Base-by-base conservation (phyloP, 1,140 invertebrate genomes). In the Pissodes strobi region DNA sequence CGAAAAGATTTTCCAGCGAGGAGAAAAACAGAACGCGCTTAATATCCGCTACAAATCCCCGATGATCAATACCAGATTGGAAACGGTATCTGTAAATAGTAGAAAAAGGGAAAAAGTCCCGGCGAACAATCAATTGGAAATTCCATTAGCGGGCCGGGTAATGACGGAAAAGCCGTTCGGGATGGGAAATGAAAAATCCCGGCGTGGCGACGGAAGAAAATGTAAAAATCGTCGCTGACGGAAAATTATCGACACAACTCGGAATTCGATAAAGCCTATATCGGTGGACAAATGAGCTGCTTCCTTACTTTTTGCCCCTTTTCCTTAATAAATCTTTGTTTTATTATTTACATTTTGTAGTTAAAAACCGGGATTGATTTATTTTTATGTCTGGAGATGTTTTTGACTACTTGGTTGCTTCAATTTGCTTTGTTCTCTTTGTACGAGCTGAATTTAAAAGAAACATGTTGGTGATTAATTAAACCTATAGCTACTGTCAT, bases 221-320 rank as follows among this genome's bases (percentile, higher is more conserved):
- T 69, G 67, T 69, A 69, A 69, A 71, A 71, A 71, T 71, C 65
- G 64, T 68, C 65, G 67, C 67, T 64, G 69, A 71, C 60, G 67
- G 65, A 69, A 69, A 69, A 71, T 68, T 67, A 66, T 66, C 64
- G 61, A 71, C 69, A 70, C 63, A 66, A 67, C 34, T 37, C 55
- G 38, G 55, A 46, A 68, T 52, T 49, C 63, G 63, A 71, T 68
- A 70, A 70, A 58, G 43, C 62, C 63, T 59, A 68, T 60, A 30
- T 39, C 51, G 57, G 64, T 30, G 57, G 67, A 71, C 69, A 71
- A 71, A 71, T 71, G 53, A 57, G 64, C 59, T 21, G 25, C 46
- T 60, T 60, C 57, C 57, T 49, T 38, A 23, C n/a, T n/a, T n/a
- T n/a, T n/a, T n/a, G n/a, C n/a, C n/a, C n/a, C n/a, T n/a, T n/a